Percentiles rank a stretch among this genome's conserved stretches.
Conservation (phyloP, 2,888 invertebrate species). For the Plusia festucae region DNA sequence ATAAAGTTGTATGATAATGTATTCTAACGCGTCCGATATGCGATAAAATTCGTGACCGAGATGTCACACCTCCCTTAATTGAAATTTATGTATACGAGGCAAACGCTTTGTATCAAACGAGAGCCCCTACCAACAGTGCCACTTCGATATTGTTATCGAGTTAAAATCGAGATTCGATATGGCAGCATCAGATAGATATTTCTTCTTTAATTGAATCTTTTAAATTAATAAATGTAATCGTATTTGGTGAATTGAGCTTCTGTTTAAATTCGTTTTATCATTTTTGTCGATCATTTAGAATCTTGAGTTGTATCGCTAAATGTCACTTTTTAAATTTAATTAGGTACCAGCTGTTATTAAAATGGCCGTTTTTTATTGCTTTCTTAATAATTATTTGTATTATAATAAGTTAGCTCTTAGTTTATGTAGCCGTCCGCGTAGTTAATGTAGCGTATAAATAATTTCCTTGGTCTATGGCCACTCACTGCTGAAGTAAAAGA, state of each 20-base stretch:
- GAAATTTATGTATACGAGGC: conserved; percentile 83
- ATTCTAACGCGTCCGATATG: conserved; percentile 68
- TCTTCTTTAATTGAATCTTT: conserved; percentile 51
- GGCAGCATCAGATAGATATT: conserved; percentile 38
- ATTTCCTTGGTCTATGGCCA: not conserved
- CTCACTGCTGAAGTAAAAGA: not conserved
- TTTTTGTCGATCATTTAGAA: not conserved
- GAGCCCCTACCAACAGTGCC: conserved; percentile 50
- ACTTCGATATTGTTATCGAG: conserved; percentile 38
- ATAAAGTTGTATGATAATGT: conserved; percentile 74
- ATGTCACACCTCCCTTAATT: conserved; percentile 84
- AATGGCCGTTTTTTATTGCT: not conserved
- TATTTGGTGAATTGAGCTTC: conserved; percentile 19
- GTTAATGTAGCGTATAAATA: no score
- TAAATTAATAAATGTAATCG: conserved; percentile 37
- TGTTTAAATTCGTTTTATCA: conserved; percentile 10
- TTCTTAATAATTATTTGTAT: not conserved
- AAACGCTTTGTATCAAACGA: conserved; percentile 65
- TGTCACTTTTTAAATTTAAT: not conserved
- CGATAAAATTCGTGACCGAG: conserved; percentile 76
- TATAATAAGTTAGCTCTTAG: not conserved
- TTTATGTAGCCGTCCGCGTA: no score
- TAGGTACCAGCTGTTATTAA: conserved; percentile 2
- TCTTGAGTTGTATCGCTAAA: not conserved
- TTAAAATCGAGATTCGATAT: conserved; percentile 46